Percentiles rank a stretch among this genome's conserved stretches.
phyloP scores from a whole-genome alignment of 2,113 vertebrate genomes.

The Polypterus senegalus region DNA sequence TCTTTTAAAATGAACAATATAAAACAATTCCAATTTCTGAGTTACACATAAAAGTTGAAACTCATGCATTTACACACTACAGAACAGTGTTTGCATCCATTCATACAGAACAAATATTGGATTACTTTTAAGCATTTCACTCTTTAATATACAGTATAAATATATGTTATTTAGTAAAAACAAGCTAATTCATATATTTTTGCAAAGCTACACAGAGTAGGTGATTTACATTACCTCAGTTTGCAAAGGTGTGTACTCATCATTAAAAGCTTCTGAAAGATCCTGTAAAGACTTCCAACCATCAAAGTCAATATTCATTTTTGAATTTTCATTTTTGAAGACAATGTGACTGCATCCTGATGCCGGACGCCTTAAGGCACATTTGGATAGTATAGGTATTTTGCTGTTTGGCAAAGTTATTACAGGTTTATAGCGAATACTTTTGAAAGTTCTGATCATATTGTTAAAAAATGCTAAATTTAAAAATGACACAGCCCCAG shows the following conservation, averaged over 20 bases:
- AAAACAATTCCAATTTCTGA: no score
- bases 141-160: no score
- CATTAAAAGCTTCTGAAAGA: constrained; percentile 48
- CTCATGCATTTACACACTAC: no score
- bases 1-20: no score
- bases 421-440: constrained; percentile 30
- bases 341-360: constrained; percentile 1
- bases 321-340: constrained; percentile 3
- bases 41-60: no score
- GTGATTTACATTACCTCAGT: constrained; percentile 36
- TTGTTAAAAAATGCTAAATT: constrained; percentile 19
- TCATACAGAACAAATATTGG: no score
- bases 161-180: no score
- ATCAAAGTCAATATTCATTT: constrained; percentile 14
- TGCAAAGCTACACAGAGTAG: no score
- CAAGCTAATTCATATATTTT: no score
- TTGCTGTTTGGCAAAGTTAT: constrained; percentile 31
- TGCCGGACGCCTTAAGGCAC: constrained; percentile 1
- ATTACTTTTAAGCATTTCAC: no score
- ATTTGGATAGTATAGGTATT: constrained; percentile 38
- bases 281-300: constrained; percentile 36
- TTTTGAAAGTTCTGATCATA: constrained; percentile 38
- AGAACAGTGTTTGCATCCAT: no score
- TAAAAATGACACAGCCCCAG: background rate
- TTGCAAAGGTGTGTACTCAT: constrained; percentile 43